phyloP scores from a whole-genome alignment of 2,888 invertebrate genomes.

The Phengaris alcon region DNA sequence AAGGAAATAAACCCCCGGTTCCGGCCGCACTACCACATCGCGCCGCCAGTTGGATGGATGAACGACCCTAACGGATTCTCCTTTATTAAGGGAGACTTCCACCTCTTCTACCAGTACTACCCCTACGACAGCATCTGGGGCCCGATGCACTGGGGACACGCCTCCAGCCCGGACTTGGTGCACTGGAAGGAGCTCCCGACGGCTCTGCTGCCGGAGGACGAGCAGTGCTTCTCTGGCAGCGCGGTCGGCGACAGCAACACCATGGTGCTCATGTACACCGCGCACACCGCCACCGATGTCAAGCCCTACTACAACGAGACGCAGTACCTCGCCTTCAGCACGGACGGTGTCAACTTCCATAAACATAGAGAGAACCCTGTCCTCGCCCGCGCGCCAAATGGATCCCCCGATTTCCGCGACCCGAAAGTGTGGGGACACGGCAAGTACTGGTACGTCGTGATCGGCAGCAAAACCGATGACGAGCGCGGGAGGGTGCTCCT shows the following conservation, averaged over 20 bases:
- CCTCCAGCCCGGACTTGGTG: constrained; percentile 65
- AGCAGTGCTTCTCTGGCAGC: constrained; percentile 72
- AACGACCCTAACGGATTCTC: constrained; percentile 80
- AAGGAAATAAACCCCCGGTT: constrained; percentile 58
- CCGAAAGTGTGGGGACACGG: constrained; percentile 71
- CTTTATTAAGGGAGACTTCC: constrained; percentile 70
- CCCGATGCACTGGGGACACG: constrained; percentile 79
- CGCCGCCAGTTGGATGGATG: constrained; percentile 75
- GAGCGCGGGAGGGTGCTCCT: constrained; percentile 60
- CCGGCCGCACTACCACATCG: constrained; percentile 62
- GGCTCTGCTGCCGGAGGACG: constrained; percentile 68
- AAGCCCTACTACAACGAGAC: constrained; percentile 58
- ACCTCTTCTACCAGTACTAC: constrained; percentile 77
- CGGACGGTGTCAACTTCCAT: constrained; percentile 62
- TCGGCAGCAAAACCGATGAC: constrained; percentile 63
- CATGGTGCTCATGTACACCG: constrained; percentile 66
- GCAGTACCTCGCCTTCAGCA: constrained; percentile 64
- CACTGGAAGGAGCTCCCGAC: constrained; percentile 72
- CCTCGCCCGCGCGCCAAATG: constrained; percentile 54
- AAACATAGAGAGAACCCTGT: constrained; percentile 70
- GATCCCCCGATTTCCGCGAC: constrained; percentile 69
- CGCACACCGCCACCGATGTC: constrained; percentile 45
- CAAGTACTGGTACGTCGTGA: constrained; percentile 64
- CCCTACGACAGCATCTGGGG: constrained; percentile 69
- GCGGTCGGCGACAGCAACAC: constrained; percentile 61